Evolutionary conservation across 2,113 vertebrate species (phyloP), one percentile per base, ranked within the genome.

Genomic region (Seriola dumerili): DNA sequence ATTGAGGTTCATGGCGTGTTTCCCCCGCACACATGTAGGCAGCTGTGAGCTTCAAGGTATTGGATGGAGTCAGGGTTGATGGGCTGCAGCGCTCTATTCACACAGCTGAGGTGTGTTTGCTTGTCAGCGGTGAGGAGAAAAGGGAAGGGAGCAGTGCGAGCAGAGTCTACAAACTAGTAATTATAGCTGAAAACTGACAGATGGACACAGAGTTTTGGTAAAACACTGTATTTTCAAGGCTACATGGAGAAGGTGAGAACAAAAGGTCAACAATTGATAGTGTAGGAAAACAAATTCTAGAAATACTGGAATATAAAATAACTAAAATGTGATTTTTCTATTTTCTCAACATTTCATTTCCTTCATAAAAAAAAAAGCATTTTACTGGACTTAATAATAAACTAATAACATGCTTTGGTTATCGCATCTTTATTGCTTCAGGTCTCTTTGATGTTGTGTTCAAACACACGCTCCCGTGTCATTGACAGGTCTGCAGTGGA

Each of bases 1-100:
- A 91, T 87, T 67, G 83, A 82, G 83, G 87, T 85, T 85, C 76
- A 85, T 59, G 66, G 70, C 14, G 8, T 54, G 76, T 91, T 85
- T 85, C 63, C 72, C n/a, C 52, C 52, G 40, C 70, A 77, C 85
- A 85, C 50, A 13, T 62, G 68, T 21, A 78, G 70, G 57, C 78
- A 79, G 74, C 78, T 77, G 80, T 64, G 55, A 21, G 58, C 72
- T 67, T 62, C 25, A 13, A 81, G 79, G 86, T 88, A 88, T 92
- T 83, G 80, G 83, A 85, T 85, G 86, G 72, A 69, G 77, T 81
- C 57, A 66, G 74, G 81, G 72, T 85, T 57, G 72, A 87, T 80
- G 79, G 70, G 72, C 29, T 48, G 25, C 36, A 13, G 55, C n/a
- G 40, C 80, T 65, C 70, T 61, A 36, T 78, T 88, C 78, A 81